A percentile compares a stretch with the other conserved stretches of the same genome.
These are phyloP conservation scores for Spinus pinus DNA, from an alignment of 2,797 vertebrate species.

Conservation along the genomic window DNA sequence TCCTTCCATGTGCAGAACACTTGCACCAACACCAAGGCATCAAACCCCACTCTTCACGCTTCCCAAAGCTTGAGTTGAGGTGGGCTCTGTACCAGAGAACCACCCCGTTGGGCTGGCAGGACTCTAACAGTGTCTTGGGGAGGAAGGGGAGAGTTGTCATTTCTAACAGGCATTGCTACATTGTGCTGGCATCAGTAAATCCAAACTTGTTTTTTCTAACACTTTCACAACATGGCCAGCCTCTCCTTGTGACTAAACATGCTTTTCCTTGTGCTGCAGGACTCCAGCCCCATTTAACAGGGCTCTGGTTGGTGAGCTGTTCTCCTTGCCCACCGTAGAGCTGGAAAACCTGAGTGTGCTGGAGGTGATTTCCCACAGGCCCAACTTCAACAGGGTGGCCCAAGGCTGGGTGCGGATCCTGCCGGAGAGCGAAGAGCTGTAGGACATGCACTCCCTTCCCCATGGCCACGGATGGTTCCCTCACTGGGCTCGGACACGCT, in stretches of 20 bases:
- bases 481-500: not conserved
- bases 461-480: not conserved
- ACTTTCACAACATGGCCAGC: accelerated
- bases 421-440: conserved; percentile 90
- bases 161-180: not conserved
- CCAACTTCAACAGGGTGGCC: conserved; percentile 90
- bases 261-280: conserved; percentile 68
- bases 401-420: conserved; percentile 83
- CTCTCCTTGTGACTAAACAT: not conserved
- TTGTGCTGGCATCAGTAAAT: not conserved
- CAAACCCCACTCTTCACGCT: not conserved
- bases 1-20: accelerated
- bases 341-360: conserved; percentile 67
- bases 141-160: not conserved
- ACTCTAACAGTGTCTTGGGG: accelerated
- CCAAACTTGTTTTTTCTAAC: not conserved
- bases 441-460: not conserved
- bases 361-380: conserved; percentile 79
- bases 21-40: not conserved
- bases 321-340: conserved; percentile 72
- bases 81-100: not conserved
- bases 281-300: conserved; percentile 87
- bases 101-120: accelerated
- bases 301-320: conserved; percentile 64
- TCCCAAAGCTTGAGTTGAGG: not conserved